Conservation (phyloP, 1,140 invertebrate species). For the Bathynomus jamesi region DNA sequence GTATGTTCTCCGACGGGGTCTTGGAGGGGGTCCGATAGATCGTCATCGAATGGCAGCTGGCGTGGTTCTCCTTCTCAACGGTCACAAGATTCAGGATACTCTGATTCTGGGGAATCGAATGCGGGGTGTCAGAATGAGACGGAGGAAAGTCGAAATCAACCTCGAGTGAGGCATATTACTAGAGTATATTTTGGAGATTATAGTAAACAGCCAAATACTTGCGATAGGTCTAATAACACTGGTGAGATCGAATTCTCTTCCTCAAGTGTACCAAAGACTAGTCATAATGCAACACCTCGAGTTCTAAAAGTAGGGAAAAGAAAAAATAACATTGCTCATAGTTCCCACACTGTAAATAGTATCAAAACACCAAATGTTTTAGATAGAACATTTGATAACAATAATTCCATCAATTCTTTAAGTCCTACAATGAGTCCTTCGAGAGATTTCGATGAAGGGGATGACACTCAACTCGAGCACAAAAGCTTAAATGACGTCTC, state of each 20-base stretch:
- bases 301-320: neutral
- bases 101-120: constrained; percentile 23
- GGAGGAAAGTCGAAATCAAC: neutral
- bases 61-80: constrained; percentile 6
- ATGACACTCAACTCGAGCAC: neutral
- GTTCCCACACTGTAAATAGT: too few species aligned
- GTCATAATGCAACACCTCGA: neutral
- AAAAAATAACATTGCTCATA: neutral
- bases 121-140: constrained; percentile 14
- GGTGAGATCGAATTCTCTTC: neutral
- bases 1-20: neutral
- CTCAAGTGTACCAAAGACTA: neutral
- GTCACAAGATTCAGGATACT: constrained; percentile 21
- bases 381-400: too few species aligned
- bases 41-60: neutral
- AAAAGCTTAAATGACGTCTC: neutral
- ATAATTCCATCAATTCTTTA: too few species aligned
- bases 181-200: constrained; percentile 8
- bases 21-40: constrained; percentile 3
- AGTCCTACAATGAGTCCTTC: neutral
- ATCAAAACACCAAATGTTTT: too few species aligned
- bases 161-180: constrained; percentile 12
- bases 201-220: neutral
- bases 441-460: neutral
- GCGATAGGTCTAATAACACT: neutral